Evolutionary conservation across 2,797 vertebrate genomes (phyloP), one percentile per base, ranked within the genome.

Genomic region (Chelon auratus): DNA sequence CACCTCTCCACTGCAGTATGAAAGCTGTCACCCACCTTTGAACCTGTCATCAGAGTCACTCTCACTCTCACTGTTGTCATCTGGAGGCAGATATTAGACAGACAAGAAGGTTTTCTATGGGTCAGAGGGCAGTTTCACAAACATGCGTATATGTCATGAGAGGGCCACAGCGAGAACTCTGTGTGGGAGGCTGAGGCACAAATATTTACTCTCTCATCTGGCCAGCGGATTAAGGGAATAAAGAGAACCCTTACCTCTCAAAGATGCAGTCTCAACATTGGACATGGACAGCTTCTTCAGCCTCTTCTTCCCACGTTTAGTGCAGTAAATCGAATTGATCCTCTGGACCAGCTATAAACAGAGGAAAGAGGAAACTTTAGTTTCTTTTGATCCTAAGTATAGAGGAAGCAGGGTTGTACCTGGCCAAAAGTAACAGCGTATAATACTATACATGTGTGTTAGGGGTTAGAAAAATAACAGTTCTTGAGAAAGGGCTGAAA

Each of bases 21-120:
- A 63, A 79, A 26, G 53, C 64, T 62, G 59, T 58, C 53, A 61
- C 96, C 98, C 91, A 99, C 98, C 97, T 99, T 99, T 99, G 93
- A 99, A 99, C 78, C 97, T 95, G 95, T 99, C 98, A n/a, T 99
- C 98, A 14, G 98, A 99, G 93, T 99, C 98, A 33, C 98, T 99
- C 93, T 99, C 98, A 48, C 97, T 99, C 92, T 99, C 98, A 0
- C 98, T 99, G 94, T 99, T 99, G 89, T 99, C 98, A 94, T 99
- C 98, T 99, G 93, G 80, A 92, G 89, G 93, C 74, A 92, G 67
- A 93, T 52, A 77, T 47, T 80, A 94, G 4, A 94, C 73, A 85
- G 73, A 92, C 55, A 84, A 57, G 22, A 77, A 36, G 37, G 37
- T 75, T 82, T 87, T 85, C 67, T 64, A 82, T 17, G n/a, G 77